Conservation (phyloP, 2,888 invertebrate genomes). For the Catocala nupta region DNA sequence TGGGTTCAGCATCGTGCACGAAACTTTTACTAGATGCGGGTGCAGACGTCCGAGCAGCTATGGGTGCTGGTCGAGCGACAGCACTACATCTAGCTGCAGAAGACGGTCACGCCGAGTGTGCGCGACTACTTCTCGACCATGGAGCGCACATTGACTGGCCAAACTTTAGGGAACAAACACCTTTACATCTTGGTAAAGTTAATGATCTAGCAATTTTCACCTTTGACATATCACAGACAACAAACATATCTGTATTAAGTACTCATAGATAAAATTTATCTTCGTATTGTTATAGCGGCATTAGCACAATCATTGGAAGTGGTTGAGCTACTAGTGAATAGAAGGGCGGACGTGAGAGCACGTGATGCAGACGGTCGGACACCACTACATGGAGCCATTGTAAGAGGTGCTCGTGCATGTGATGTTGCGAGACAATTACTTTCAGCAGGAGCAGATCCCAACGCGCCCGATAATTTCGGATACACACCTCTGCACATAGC, state of each 20-base stretch:
- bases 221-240: not conserved
- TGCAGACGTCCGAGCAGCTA: conserved; percentile 92
- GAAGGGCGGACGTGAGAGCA: conserved; percentile 89
- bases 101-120: conserved; percentile 94
- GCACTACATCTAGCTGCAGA: conserved; percentile 96
- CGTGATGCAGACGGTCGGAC: conserved; percentile 92
- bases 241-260: conserved; percentile 1
- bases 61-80: conserved; percentile 91
- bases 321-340: conserved; percentile 90
- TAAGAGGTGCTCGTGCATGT: conserved; percentile 91
- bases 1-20: conserved; percentile 90
- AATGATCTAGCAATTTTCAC: not conserved
- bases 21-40: conserved; percentile 92
- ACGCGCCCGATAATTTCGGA: conserved; percentile 93
- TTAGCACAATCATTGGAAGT: conserved; percentile 93
- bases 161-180: conserved; percentile 93
- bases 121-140: conserved; percentile 90
- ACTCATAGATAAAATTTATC: not conserved
- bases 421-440: conserved; percentile 91
- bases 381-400: conserved; percentile 93
- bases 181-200: conserved; percentile 90
- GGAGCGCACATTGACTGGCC: conserved; percentile 92
- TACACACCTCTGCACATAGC: conserved; percentile 95
- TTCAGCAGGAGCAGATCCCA: conserved; percentile 90
- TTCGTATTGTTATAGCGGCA: conserved; percentile 86